Base-by-base conservation (phyloP, 2,888 invertebrate species). In the Drosophila vallismaia region DNA sequence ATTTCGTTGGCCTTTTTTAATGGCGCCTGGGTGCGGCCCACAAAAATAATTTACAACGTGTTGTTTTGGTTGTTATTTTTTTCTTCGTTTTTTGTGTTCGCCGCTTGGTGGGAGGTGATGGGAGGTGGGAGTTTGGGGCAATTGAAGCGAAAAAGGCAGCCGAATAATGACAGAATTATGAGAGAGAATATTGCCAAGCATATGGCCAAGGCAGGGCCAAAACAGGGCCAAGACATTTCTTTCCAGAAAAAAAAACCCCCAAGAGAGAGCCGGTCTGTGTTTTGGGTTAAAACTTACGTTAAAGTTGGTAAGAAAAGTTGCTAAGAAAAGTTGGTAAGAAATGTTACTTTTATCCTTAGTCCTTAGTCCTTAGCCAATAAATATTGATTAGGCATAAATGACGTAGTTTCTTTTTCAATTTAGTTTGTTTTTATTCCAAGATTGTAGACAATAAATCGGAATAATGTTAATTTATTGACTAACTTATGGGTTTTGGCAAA, bases 111-210 rank as follows among this genome's bases (percentile, higher is more conserved):
- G 8, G 3, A 33, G 10, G 33, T 33, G 38, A 12, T 12, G 12
- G 50, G 28, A n/a, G 52, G 60, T 38, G 51, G 10, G 40, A 31
- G 57, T 67, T 28, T 14, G 31, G 31, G 63, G 55, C 71, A 70
- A 55, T 72, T 52, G 67, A 72, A 79, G 79, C 71, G 73, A 77
- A 75, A 77, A 74, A 74, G 79, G 70, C 64, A 33, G 45, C 82
- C 70, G 79, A 77, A 77, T 81, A 81, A 85, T 81, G 83, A 77
- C 67, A 54, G 56, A 75, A 76, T 72, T 72, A 74, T 77, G 62
- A 66, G 38, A 36, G 69, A 59, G 62, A 66, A 79, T 64, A 60
- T 19, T 1, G 19, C 33, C 50, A 50, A 66, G 68, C 86, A 81
- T 81, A 79, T 85, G 81, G 68, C 40, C 40, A 19, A 19, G 19